phyloP scores from a whole-genome alignment of 2,113 vertebrate genomes.

The Leptobrachium ailaonicum region DNA sequence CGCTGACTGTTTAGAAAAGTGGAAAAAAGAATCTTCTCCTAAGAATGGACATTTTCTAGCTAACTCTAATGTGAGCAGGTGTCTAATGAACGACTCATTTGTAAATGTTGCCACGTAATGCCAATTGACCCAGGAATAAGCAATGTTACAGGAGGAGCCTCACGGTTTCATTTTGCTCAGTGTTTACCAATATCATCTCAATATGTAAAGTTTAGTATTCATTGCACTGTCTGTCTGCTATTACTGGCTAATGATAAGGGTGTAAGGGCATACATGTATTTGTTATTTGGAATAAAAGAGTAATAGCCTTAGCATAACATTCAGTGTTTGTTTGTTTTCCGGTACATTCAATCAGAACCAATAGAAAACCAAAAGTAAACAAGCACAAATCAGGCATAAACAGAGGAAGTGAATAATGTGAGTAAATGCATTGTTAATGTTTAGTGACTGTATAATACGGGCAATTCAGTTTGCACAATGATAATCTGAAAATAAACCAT shows the following conservation, averaged over 20 bases:
- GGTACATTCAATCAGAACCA: conserved; percentile 22
- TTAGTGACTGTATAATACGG: not conserved
- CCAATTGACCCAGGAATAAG: too few relatives aligned
- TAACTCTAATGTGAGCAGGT: too few relatives aligned
- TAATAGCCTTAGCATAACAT: not conserved
- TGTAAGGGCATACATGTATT: not conserved
- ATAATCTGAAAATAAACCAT: too few relatives aligned
- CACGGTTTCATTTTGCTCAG: not conserved
- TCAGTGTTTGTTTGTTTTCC: not conserved
- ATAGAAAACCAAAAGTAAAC: conserved; percentile 26
- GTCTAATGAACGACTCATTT: too few relatives aligned
- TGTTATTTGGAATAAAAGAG: not conserved
- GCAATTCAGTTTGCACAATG: too few relatives aligned
- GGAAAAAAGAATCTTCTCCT: too few relatives aligned
- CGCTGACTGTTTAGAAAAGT: too few relatives aligned
- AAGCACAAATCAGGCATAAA: not conserved
- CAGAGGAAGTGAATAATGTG: not conserved
- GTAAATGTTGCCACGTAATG: too few relatives aligned
- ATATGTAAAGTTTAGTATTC: not conserved
- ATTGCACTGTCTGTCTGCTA: not conserved
- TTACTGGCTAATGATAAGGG: not conserved
- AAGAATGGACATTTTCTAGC: too few relatives aligned
- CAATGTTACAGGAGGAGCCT: too few relatives aligned
- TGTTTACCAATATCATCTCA: not conserved
- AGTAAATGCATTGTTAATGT: conserved; percentile 24